A percentile compares a stretch with the other conserved stretches of the same genome.
Conservation (phyloP, 2,797 vertebrate genomes). For the Rallus crepitans region DNA sequence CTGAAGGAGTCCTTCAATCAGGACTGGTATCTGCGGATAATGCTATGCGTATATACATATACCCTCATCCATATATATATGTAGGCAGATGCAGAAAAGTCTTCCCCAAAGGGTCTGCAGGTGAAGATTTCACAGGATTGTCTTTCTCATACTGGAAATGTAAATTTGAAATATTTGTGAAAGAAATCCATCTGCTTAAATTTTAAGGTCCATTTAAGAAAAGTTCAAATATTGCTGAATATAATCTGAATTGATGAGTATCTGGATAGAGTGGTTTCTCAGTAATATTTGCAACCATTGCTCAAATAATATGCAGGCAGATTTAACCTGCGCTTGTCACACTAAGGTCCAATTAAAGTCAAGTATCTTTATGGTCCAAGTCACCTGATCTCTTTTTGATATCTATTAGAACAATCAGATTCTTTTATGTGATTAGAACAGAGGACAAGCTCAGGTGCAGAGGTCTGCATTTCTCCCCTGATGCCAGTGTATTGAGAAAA, state of each 20-base stretch:
- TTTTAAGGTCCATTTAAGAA: neutral
- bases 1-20: neutral
- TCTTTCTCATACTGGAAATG: fast-evolving
- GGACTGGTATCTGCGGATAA: neutral
- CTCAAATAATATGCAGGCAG: neutral
- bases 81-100: neutral
- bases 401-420: neutral
- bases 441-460: neutral
- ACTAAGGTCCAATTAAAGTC: neutral
- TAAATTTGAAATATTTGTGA: neutral
- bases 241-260: neutral
- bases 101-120: neutral
- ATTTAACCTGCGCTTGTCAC: neutral
- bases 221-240: neutral
- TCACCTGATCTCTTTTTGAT: neutral
- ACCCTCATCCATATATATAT: neutral
- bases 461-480: neutral
- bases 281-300: neutral
- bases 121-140: neutral
- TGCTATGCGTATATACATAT: fast-evolving
- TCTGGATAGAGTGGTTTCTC: neutral
- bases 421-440: neutral
- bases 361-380: neutral
- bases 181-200: neutral
- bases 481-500: neutral